phyloP scores from a whole-genome alignment of 2,113 vertebrate species.

The Casuarius casuarius region DNA sequence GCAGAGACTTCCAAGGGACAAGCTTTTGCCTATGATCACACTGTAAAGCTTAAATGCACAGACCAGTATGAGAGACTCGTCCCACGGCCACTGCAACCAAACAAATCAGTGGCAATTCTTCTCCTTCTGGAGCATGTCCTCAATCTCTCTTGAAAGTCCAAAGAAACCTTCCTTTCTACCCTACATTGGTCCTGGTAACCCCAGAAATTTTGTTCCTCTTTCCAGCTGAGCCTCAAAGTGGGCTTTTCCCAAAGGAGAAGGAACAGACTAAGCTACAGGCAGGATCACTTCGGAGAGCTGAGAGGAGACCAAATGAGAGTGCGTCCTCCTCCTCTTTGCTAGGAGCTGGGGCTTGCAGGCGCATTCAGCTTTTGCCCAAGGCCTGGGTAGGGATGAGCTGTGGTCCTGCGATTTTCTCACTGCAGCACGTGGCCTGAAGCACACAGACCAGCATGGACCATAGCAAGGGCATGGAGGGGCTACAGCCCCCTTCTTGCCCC shows the following conservation, averaged over 20 bases:
- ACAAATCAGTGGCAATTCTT: not conserved
- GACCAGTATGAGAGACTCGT: not conserved
- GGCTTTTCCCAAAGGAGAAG: not conserved
- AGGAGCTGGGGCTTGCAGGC: not conserved
- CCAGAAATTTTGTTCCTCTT: not conserved
- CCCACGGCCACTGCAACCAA: not conserved
- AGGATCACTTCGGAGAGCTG: not conserved
- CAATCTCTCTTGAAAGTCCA: not conserved
- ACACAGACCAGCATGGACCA: not conserved
- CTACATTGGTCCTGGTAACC: fast-evolving
- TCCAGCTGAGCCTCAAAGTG: not conserved
- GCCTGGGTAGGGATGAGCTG: not conserved
- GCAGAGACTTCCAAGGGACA: not conserved
- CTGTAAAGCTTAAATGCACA: not conserved
- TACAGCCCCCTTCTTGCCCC: not conserved
- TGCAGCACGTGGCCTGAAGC: not conserved
- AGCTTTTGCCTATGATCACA: not conserved
- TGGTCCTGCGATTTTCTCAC: not conserved
- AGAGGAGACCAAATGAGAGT: not conserved
- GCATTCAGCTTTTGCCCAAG: not conserved
- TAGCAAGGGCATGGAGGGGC: no score
- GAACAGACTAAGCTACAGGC: not conserved
- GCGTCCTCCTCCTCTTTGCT: not conserved
- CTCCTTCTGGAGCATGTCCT: not conserved
- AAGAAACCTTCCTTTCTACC: not conserved